These are phyloP conservation scores for Calameuta filiformis DNA, from an alignment of 2,888 invertebrate species.

Conservation along the genomic window DNA sequence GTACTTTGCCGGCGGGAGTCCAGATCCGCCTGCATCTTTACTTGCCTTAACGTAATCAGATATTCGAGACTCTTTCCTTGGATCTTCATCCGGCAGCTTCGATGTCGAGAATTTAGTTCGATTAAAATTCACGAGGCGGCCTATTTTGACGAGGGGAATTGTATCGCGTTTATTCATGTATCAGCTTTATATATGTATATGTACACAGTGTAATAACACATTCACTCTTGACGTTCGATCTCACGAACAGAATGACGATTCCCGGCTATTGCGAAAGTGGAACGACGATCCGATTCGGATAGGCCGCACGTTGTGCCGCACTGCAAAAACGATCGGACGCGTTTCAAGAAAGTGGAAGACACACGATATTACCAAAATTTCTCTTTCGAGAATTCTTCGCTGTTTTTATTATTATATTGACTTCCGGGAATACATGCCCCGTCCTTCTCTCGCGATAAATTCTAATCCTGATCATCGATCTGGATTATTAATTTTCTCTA, in stretches of 20 bases:
- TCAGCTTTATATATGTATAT: neutral
- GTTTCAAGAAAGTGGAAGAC: neutral
- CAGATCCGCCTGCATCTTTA: neutral
- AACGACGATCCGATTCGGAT: neutral
- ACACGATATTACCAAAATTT: neutral
- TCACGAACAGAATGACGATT: neutral
- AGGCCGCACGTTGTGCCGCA: neutral
- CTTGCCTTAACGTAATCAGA: neutral
- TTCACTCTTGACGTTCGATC: neutral
- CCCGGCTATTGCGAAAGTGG: constrained; percentile 1
- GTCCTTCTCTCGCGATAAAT: neutral
- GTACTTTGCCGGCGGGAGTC: neutral
- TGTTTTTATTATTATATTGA: neutral
- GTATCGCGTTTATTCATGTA: neutral
- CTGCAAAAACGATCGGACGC: constrained; percentile 3
- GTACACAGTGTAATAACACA: neutral
- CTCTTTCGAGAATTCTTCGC: neutral
- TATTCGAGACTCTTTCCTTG: neutral
- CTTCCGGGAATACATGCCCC: neutral
- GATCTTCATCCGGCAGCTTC: neutral
- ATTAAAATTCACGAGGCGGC: neutral
- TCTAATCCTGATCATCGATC: neutral
- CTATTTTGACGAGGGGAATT: neutral
- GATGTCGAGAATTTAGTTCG: neutral
- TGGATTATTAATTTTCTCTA: neutral